These are phyloP conservation scores for Julus scandinavius DNA, from an alignment of 2,888 invertebrate genomes.

Conservation along the genomic window DNA sequence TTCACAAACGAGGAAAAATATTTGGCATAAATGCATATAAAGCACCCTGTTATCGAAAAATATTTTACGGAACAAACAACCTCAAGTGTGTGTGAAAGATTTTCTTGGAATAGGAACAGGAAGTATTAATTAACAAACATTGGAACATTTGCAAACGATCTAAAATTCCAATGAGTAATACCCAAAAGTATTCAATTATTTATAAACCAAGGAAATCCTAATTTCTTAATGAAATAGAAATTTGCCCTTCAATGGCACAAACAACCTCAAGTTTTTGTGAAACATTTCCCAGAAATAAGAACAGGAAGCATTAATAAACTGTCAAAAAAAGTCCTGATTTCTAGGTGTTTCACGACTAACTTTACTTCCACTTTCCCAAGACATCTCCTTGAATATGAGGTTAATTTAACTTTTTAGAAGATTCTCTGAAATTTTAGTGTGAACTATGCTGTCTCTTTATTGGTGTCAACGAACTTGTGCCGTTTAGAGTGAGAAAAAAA, in stretches of 20 bases:
- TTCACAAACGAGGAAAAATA: background rate
- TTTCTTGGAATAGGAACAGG: background rate
- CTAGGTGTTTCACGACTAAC: background rate
- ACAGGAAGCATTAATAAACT: background rate
- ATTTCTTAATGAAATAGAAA: no score
- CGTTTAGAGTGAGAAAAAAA: background rate
- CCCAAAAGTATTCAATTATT: no score
- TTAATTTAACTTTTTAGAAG: background rate
- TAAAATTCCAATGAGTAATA: no score
- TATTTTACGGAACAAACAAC: no score
- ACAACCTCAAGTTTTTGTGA: no score
- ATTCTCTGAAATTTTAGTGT: background rate
- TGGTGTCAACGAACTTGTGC: background rate
- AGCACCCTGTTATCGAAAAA: no score
- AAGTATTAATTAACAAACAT: no score
- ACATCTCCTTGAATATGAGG: background rate
- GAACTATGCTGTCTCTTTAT: background rate
- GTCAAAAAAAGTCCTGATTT: background rate
- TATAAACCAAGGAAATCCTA: no score
- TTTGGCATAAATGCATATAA: background rate
- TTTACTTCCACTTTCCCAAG: background rate
- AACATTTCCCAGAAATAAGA: no score
- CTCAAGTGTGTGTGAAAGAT: background rate
- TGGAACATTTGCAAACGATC: no score
- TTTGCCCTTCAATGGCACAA: no score